phyloP scores from a whole-genome alignment of 2,888 invertebrate species.

The Trachelus tabidus region DNA sequence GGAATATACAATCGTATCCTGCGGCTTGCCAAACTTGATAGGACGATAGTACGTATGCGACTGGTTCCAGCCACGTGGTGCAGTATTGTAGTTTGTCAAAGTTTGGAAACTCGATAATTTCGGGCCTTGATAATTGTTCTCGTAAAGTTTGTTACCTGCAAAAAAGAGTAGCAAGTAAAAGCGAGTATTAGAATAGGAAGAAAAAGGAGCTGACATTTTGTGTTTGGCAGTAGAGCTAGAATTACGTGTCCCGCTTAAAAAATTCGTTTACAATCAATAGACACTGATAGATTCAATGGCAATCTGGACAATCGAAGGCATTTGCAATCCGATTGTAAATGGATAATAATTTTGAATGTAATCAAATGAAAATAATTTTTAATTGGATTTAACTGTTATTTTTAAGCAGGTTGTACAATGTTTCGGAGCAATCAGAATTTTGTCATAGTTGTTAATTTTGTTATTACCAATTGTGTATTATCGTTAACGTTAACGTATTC shows the following conservation, averaged over 20 bases:
- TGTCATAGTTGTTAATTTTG: background rate
- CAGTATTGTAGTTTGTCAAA: conserved; percentile 81
- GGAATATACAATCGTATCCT: conserved; percentile 57
- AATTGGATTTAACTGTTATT: too few species aligned
- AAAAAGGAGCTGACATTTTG: background rate
- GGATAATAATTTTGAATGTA: too few species aligned
- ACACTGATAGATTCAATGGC: background rate
- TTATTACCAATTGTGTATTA: background rate
- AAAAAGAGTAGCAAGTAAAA: background rate
- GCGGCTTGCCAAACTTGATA: conserved; percentile 75
- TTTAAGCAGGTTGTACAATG: background rate
- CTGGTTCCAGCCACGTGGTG: conserved; percentile 85
- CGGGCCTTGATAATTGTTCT: conserved; percentile 55
- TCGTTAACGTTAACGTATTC: background rate
- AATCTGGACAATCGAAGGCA: background rate
- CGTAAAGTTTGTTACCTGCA: conserved; percentile 50
- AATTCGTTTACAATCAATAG: background rate
- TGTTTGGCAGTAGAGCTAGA: background rate
- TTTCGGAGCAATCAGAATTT: background rate
- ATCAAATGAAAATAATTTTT: too few species aligned
- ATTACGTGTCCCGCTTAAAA: background rate
- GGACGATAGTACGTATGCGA: conserved; percentile 78
- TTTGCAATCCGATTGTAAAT: too few species aligned
- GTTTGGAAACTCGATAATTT: conserved; percentile 61
- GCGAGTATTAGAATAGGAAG: background rate